Base-by-base conservation (phyloP, 2,113 vertebrate species). In the Helogale parvula region DNA sequence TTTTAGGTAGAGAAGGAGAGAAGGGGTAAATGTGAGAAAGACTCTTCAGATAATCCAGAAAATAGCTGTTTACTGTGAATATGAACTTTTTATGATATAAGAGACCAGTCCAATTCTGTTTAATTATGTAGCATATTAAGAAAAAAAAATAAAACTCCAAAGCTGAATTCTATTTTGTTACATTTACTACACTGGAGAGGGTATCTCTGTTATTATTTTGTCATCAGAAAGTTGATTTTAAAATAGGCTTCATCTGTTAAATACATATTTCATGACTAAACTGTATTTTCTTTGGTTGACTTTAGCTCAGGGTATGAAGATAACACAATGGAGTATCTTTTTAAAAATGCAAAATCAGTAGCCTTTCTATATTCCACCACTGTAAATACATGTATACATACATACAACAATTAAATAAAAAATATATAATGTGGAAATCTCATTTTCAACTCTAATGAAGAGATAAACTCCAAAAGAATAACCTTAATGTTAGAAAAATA, bases 61-160 rank as follows among this genome's bases (percentile, higher is more conserved):
- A 90, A 72, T n/a, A 86, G 29, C 60, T 60, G 71, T 33, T 82
- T 25, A 63, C 11, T 90, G 35, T 90, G 31, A 60, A 47, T 35
- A 68, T 88, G 97, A 99, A 98, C 84, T 99, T 99, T 99, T 96
- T 99, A 99, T 99, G 98, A 98, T 99, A 91, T 99, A 98, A 99
- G 98, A 99, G 98, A 98, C 97, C 98, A 99, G 99, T 98, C 15
- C 17, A 79, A 29, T 54, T 98, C 99, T 99, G 99, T 99, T 99
- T 99, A 99, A 99, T 98, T 99, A 99, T 99, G 99, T 99, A 99
- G 98, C 99, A 99, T 99, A 99, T 99, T 99, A 99, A 99, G 99
- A 99, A 0, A 57, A 98, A 98, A 98, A 97, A 33, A 98, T 98
- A 98, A 99, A 99, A 96, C 98, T 99, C 98, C 97, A 98, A 98